Evolutionary conservation across 2,797 vertebrate species (phyloP).

Genomic region (Chaenodraco wilsoni): DNA sequence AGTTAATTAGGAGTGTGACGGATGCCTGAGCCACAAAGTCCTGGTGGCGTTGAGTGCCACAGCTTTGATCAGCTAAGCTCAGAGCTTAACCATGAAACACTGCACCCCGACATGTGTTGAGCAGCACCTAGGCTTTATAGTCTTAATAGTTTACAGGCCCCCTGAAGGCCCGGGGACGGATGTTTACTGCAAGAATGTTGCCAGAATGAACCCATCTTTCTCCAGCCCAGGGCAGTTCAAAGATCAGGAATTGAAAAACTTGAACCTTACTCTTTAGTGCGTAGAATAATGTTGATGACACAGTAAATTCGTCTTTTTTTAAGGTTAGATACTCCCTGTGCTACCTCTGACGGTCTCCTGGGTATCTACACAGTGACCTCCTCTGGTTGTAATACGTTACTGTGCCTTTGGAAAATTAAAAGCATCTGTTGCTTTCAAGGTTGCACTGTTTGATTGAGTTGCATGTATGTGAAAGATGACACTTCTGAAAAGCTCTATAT

Average conservation of each 20-base stretch:
- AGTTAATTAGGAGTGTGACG: conserved; percentile 80
- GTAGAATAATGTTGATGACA: conserved; percentile 20
- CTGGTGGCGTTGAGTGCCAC: conserved; percentile 71
- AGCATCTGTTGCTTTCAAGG: conserved; percentile 32
- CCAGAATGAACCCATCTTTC: conserved; percentile 34
- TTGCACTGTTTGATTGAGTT: conserved; percentile 20
- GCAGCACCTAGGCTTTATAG: conserved; percentile 72
- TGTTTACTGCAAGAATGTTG: conserved; percentile 49
- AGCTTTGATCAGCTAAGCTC: conserved; percentile 81
- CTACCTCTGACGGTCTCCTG: conserved; percentile 49
- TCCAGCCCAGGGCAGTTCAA: conserved; percentile 30
- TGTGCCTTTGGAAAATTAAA: conserved; percentile 46
- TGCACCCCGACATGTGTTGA: conserved; percentile 77
- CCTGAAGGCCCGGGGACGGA: conserved; percentile 32
- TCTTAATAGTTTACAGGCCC: conserved; percentile 72
- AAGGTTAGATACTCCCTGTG: conserved; percentile 4
- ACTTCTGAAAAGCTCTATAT: neutral
- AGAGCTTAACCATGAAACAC: conserved; percentile 76
- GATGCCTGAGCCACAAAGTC: conserved; percentile 74
- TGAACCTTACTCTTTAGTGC: conserved; percentile 25
- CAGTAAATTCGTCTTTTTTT: conserved; percentile 21
- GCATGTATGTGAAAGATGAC: conserved; percentile 7
- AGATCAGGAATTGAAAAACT: conserved; percentile 35
- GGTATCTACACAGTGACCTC: conserved; percentile 81
- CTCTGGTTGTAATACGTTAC: conserved; percentile 74